phyloP scores from a whole-genome alignment of 1,140 invertebrate species.

The Lanistes nyassanus region DNA sequence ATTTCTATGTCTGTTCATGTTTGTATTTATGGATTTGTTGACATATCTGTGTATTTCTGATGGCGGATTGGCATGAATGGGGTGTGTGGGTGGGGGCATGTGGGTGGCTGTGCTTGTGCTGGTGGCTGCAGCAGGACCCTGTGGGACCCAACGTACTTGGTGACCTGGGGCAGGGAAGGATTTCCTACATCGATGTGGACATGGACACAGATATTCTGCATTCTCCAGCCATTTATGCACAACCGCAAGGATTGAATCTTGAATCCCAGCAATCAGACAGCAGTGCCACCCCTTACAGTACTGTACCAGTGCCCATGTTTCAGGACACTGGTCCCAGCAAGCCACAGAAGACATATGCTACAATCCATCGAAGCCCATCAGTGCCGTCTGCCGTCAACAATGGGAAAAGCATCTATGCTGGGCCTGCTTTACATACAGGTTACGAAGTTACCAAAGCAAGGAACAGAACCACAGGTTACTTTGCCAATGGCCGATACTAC shows the following conservation, averaged over 20 bases:
- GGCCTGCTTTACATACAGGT: neutral
- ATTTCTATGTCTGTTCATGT: neutral
- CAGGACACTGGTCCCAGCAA: neutral
- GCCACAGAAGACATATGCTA: constrained; percentile 22
- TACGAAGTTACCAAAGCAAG: constrained; percentile 5
- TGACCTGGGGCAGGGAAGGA: constrained; percentile 35
- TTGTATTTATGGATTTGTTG: too few relatives aligned
- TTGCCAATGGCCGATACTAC: constrained; percentile 58
- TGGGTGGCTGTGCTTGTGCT: too few relatives aligned
- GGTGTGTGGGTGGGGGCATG: too few relatives aligned
- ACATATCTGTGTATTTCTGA: too few relatives aligned
- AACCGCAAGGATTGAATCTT: constrained; percentile 28
- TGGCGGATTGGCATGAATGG: too few relatives aligned
- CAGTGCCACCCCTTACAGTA: constrained; percentile 32
- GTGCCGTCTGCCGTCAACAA: constrained; percentile 22
- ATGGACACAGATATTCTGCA: constrained; percentile 12
- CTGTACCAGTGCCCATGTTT: constrained; percentile 13
- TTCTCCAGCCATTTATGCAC: constrained; percentile 39
- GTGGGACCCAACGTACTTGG: constrained; percentile 18
- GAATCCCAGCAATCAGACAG: neutral
- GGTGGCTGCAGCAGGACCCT: constrained; percentile 4
- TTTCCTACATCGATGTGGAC: constrained; percentile 55
- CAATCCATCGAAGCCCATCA: constrained; percentile 26
- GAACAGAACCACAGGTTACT: constrained; percentile 44
- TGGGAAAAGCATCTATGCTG: constrained; percentile 7